Base-by-base conservation (phyloP, 2,797 vertebrate species). In the Adrianichthys oophorus region DNA sequence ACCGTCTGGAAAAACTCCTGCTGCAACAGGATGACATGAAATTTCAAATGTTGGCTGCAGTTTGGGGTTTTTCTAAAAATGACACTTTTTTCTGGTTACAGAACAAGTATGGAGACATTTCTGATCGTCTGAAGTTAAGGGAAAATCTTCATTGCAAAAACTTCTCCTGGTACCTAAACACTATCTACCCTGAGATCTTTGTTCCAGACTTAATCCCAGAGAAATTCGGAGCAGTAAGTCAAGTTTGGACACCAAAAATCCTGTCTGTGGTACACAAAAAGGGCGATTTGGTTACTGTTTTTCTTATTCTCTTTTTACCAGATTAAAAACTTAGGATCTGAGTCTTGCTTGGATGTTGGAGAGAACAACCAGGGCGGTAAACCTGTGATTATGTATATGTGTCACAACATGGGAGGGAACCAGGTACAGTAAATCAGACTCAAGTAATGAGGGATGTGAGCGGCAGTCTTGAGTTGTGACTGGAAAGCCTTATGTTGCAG, bases 371-470 rank as follows among this genome's bases (percentile, higher is more conserved):
- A 79, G 0, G 96, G 95, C 4, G 94, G 93, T 49, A 98, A 98
- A 65, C 86, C 96, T 0, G 21, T 97, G 68, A 99, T 98, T 82
- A 94, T 97, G 94, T 98, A 98, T 59, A 24, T 68, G 0, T 99
- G 97, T 86, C 97, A 99, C 19, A 95, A 96, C 75, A 95, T 98
- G 90, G 96, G 97, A 5, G 96, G 97, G 70, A 99, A 99, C 86
- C 97, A 98, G 96, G 97, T 98, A 62, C 21, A 45, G 5, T 15
- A 51, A 43, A 41, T 13, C 14, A 41, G 4, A 50, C 15, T 59
- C 17, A 14, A 16, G 6, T 2, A 52, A 47, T 52, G 18, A 7
- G 0, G 37, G n/a, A 21, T 15, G 19, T 14, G 16, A 56, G 15
- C 7, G 59, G 14, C 37, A 40, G 52, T 18, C 5, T 52, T 1